Percentiles rank a stretch among this genome's conserved stretches.
These are phyloP conservation scores for Troides helena DNA, from an alignment of 2,888 invertebrate genomes.

Conservation along the genomic window DNA sequence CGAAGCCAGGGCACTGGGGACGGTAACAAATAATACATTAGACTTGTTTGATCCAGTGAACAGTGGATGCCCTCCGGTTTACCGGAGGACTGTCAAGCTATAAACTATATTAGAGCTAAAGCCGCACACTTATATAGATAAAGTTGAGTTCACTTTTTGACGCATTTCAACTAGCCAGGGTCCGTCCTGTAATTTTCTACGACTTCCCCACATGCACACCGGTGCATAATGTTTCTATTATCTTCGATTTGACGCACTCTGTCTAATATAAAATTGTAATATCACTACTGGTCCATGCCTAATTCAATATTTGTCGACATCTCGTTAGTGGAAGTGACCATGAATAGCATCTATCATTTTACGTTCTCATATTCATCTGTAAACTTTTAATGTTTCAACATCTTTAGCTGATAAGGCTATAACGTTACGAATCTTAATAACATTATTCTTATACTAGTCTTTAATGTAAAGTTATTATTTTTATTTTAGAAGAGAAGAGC, in stretches of 20 bases:
- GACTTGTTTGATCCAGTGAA: conserved; percentile 56
- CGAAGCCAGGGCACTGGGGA: conserved; percentile 97
- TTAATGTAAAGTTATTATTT: too few species aligned
- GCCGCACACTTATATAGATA: conserved; percentile 57
- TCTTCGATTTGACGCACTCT: conserved; percentile 45
- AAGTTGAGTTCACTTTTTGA: neutral
- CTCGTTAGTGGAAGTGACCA: conserved; percentile 34
- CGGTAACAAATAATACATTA: conserved; percentile 79
- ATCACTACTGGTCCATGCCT: conserved; percentile 47
- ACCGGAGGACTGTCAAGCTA: conserved; percentile 42
- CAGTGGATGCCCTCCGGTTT: conserved; percentile 40
- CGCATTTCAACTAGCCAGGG: neutral
- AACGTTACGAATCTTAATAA: too few species aligned
- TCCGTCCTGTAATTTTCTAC: neutral
- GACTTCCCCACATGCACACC: conserved; percentile 1
- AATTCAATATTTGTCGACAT: conserved; percentile 60
- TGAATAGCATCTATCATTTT: conserved; percentile 34
- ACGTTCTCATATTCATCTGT: conserved; percentile 4
- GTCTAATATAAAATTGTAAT: conserved; percentile 64
- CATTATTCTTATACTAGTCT: too few species aligned
- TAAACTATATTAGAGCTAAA: conserved; percentile 42
- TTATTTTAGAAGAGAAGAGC: too few species aligned
- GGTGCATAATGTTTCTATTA: conserved; percentile 4
- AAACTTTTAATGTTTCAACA: too few species aligned
- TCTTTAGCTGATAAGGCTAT: too few species aligned